Evolutionary conservation across 2,113 vertebrate species (phyloP), one percentile per base, ranked within the genome.

Genomic region (Alces alces): DNA sequence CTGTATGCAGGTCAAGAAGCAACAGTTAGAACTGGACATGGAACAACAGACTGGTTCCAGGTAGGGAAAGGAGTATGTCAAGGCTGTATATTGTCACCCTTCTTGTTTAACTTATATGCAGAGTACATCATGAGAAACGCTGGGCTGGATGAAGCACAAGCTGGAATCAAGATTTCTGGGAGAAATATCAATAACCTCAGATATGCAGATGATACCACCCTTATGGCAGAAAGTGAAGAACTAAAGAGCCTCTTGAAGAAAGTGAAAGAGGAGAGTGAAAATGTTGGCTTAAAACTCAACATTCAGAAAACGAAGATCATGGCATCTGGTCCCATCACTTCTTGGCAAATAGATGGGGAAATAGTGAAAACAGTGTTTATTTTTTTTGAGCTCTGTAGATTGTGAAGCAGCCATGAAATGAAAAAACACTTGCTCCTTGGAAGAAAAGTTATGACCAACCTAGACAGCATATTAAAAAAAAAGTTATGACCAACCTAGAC

Each of bases 381-480:
- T 36, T 70, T 54, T 11, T 0, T 1, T 0, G n/a, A 17, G 64
- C 17, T 70, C n/a, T 70, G n/a, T n/a, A 70, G n/a, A 36, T 70
- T 10, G 8, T 70, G 64, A 21, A n/a, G n/a, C n/a, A 70, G 9
- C n/a, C 4, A 70, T 36, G n/a, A 70, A 70, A 36, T 70, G 17
- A 70, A 70, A 70, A 70, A n/a, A 70, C 2, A 4, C 64, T 70
- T 36, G 9, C 19, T 70, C n/a, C 64, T 70, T 70, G n/a, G 64
- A 36, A 70, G 64, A 70, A 70, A 70, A 70, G n/a, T 36, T 70
- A 70, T 70, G 33, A 66, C 33, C 33, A 66, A 66, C 64, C 30
- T 66, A 66, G 61, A 64, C 4, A 64, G 61, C 61, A 64, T 64
- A n/a, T 64, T n/a, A 9, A 17, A 66, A 64, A 64, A 66, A 64